Percentiles rank a stretch among this genome's conserved stretches.
These are phyloP conservation scores for Drosophila seguyi DNA, from an alignment of 1,140 invertebrate species.

Conservation along the genomic window DNA sequence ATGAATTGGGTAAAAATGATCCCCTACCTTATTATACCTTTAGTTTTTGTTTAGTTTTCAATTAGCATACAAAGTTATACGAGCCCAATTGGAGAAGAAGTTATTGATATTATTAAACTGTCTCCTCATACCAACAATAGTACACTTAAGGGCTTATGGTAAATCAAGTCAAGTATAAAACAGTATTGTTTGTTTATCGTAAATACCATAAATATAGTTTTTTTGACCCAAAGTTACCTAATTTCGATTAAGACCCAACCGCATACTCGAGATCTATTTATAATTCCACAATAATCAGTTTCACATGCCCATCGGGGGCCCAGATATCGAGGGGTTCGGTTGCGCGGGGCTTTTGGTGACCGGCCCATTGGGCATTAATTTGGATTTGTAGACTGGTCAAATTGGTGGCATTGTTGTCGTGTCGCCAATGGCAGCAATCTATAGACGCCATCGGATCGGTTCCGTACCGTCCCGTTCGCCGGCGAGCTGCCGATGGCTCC, in stretches of 20 bases:
- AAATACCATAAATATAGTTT: slow-evolving; percentile 39
- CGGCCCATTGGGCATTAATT: slow-evolving; percentile 76
- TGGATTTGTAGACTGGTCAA: slow-evolving; percentile 78
- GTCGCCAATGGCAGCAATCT: slow-evolving; percentile 76
- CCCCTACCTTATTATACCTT: no score
- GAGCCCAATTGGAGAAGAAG: no score
- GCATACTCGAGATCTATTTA: slow-evolving; percentile 51
- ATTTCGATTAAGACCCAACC: slow-evolving; percentile 44
- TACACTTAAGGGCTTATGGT: not conserved
- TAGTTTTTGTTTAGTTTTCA: no score
- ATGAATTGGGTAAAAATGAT: no score
- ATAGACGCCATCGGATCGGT: slow-evolving; percentile 73
- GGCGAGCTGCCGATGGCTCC: slow-evolving; percentile 67
- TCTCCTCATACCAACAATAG: not conserved
- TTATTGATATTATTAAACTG: slow-evolving; percentile 7
- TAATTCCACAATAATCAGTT: slow-evolving; percentile 53
- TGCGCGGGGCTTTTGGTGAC: slow-evolving; percentile 67
- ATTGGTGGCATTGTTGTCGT: slow-evolving; percentile 71
- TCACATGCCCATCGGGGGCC: slow-evolving; percentile 36
- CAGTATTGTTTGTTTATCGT: slow-evolving; percentile 39
- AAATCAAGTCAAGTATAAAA: slow-evolving; percentile 19
- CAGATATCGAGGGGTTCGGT: slow-evolving; percentile 24
- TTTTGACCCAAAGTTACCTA: slow-evolving; percentile 42
- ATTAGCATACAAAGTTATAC: no score
- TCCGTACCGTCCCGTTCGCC: slow-evolving; percentile 23